Evolutionary conservation across 92 coral and sea anemone genomes (phyloP), one percentile per base, ranked within the genome.

Genomic region (Galaxea fascicularis): DNA sequence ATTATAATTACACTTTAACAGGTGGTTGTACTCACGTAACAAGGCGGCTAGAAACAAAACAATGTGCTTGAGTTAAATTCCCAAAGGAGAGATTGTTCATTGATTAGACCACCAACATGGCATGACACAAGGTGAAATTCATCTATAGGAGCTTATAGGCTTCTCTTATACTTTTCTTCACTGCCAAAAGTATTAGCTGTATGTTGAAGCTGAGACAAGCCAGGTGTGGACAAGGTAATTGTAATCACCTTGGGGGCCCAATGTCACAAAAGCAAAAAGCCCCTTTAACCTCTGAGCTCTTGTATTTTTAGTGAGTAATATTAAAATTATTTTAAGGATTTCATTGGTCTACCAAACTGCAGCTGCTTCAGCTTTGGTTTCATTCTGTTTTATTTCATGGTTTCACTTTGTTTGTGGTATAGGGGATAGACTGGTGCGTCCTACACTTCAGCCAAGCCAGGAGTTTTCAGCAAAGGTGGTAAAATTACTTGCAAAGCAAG

Each of bases 281-380:
- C 73, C 21, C 44, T 67, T 67, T 67, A 67, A 67, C 73, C 73
- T 67, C 73, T 67, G 45, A 67, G 73, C 46, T 67, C 73, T 67
- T 67, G 44, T 67, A 67, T 67, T 39, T 67, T 25, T 67, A 67
- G 8, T 67, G 73, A 67, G 49, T 67, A 27, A 27, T 18, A 67
- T 29, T 67, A 67, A 67, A 67, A 29, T 67, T 67, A 67, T 5
- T 29, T 67, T 67, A 67, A 17, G 73, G 73, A 27, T 67, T 67
- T 67, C 16, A 67, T 39, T 67, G 49, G 73, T 67, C 73, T 67
- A 67, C 73, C 73, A 67, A 67, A 67, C 27, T 25, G 49, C 73
- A 15, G 25, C 44, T 67, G 73, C n/a, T 29, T 58, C 65, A 58
- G 65, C 65, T 58, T 58, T 58, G 65, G 65, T 65, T 65, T 30